Base-by-base conservation (phyloP, 2,888 invertebrate species). In the Drosophila histrio region DNA sequence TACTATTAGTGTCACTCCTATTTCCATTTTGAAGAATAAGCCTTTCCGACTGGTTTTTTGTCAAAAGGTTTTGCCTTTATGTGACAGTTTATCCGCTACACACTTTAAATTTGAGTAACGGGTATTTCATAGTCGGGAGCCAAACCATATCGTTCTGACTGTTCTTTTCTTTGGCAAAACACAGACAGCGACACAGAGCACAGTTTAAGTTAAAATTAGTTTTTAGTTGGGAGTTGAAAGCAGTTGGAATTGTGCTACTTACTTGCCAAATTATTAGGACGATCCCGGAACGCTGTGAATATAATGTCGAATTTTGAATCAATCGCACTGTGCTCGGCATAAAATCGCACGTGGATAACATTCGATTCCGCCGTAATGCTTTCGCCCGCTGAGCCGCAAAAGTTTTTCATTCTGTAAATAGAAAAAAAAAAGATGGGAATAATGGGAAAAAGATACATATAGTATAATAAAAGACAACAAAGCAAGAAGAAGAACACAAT, bases 301-400 rank as follows among this genome's bases (percentile, higher is more conserved):
- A 95, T 93, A 0, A 96, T 95, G 65, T 93, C 92, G 88, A 97
- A 96, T 19, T 91, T 92, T 13, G 96, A 95, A 75, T 93, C 93
- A 70, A 94, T 91, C 0, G 94, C 93, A 22, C 93, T 93, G 26
- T 93, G 92, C 67, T 94, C 94, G 0, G 95, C 94, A 73, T 94
- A 95, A 90, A 95, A 97, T 56, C 97, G 93, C 19, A 97, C 93
- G 84, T 96, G 94, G 91, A 97, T 94, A 11, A 94, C 92, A 89
- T 96, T 95, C 2, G 94, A 93, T 5, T 92, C 92, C 1, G 96
- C 95, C 26, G 93, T 92, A 13, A 96, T 94, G 1, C 95, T 92
- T 79, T 97, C 97, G 0, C 97, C 96, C 21, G 97, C 95, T 4
- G 97, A 96, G 0, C 97, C 97, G 89, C 97, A 97, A 91, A 96